These are phyloP conservation scores for Acanthochromis polyacanthus DNA, from an alignment of 2,113 vertebrate genomes.

Conservation along the genomic window DNA sequence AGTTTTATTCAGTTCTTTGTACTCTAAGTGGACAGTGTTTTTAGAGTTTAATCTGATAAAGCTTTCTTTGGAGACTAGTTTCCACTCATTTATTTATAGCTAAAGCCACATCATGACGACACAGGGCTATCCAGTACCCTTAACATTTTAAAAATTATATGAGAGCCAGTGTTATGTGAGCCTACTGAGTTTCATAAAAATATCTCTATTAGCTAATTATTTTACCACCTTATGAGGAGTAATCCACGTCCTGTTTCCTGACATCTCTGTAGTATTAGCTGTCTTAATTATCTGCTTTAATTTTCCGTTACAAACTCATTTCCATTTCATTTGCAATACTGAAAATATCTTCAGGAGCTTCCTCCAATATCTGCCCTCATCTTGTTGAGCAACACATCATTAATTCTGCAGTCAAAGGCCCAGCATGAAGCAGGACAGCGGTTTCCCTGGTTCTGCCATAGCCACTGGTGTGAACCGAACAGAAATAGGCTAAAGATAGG, in stretches of 20 bases:
- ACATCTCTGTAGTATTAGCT: no score
- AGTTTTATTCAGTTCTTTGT: constrained; percentile 70
- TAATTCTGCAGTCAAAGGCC: background rate
- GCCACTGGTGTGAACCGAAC: constrained; percentile 8
- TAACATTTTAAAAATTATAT: constrained; percentile 8
- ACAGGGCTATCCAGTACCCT: background rate
- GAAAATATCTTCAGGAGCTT: background rate
- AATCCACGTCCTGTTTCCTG: no score
- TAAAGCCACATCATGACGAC: constrained; percentile 19
- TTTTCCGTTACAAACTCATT: background rate
- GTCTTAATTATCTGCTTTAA: background rate
- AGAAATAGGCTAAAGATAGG: constrained; percentile 44
- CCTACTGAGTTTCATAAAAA: background rate
- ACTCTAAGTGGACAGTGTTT: constrained; percentile 63
- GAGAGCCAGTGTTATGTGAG: constrained; percentile 3
- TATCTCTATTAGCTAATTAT: background rate
- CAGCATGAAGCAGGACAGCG: constrained; percentile 15
- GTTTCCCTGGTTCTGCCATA: constrained; percentile 14
- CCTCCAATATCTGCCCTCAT: background rate
- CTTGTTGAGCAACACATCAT: background rate
- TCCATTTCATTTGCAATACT: background rate
- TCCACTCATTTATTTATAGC: constrained; percentile 62
- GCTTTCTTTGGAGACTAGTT: constrained; percentile 46
- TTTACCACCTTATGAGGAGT: background rate
- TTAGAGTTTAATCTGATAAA: constrained; percentile 62